Conservation (phyloP, 2,888 invertebrate species). For the Drosophila limbata region DNA sequence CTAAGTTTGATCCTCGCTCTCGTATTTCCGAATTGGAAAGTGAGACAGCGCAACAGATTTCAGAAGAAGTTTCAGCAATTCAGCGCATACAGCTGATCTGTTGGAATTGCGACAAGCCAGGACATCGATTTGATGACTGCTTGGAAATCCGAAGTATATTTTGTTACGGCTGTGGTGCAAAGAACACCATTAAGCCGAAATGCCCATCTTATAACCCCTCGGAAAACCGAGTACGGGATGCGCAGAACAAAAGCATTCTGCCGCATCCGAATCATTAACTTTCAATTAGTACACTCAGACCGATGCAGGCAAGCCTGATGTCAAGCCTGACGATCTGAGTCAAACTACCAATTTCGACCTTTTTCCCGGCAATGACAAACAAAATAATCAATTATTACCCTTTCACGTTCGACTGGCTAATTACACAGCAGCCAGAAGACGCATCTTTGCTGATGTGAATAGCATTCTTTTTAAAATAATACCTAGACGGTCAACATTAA, state of each 20-base stretch:
- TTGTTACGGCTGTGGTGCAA: conserved; percentile 28
- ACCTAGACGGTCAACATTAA: not conserved
- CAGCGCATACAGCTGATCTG: not conserved
- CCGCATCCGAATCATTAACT: too few species aligned
- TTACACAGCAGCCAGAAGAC: too few species aligned
- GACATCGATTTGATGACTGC: conserved; percentile 24
- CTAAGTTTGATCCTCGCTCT: too few species aligned
- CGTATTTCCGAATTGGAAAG: too few species aligned
- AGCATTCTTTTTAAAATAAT: not conserved
- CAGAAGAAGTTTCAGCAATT: not conserved
- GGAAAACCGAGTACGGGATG: conserved; percentile 11
- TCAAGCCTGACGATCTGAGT: too few species aligned
- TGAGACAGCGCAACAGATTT: not conserved
- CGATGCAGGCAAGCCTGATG: too few species aligned
- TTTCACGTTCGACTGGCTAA: too few species aligned
- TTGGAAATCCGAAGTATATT: conserved; percentile 3
- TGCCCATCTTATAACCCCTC: conserved; percentile 7
- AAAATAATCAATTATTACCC: too few species aligned
- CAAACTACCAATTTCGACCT: too few species aligned
- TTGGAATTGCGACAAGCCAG: conserved; percentile 23
- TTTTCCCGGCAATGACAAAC: too few species aligned
- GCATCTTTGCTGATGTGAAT: not conserved
- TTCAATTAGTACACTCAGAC: too few species aligned
- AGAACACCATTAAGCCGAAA: conserved; percentile 7
- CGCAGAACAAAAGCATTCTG: too few species aligned